Evolutionary conservation across 2,113 vertebrate genomes (phyloP), one percentile per base, ranked within the genome.

Genomic region (Aldabrachelys gigantea): DNA sequence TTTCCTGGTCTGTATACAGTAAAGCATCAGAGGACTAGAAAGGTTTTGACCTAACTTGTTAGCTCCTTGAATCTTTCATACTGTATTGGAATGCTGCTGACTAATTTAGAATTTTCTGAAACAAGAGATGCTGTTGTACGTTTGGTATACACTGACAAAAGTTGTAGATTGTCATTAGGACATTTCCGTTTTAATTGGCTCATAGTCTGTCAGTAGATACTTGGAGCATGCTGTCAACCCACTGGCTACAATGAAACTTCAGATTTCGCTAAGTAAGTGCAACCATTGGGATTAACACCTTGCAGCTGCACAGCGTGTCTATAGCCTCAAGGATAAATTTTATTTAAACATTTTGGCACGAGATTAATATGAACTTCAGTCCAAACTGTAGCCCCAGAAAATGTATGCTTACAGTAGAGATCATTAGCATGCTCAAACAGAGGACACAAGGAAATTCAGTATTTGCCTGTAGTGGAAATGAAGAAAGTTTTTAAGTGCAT

Each of bases 101-200:
- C 35, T 47, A 47, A 29, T 27, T 84, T 21, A 14, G 87, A 44
- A 52, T 89, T 54, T 54, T 69, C 62, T 69, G 16, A n/a, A 69
- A 17, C 35, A 69, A n/a, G n/a, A 69, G 62, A n/a, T n/a, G 14
- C 62, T 25, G 5, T 19, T 75, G 22, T 76, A 50, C 27, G 16
- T 17, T 59, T 56, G 21, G 38, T 50, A 85, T 47, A 22, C 69
- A 10, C 38, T 35, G 80, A 21, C 0, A 0, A 5, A 0, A 1
- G 25, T 38, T 31, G 8, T n/a, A n/a, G 62, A n/a, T 69, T 69
- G 82, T 52, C 8, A 12, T 14, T 24, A 31, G 44, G 57, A 53
- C 0, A 0, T 31, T 91, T 49, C 29, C 24, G 6, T 81, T 90
- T 29, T 3, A 35, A 3, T 41, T n/a, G 47, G 29, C 41, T 76